Percentiles rank a stretch among this genome's conserved stretches.
Evolutionary conservation across 2,797 vertebrate genomes (phyloP).

Genomic region (Ctenopoma multispine): DNA sequence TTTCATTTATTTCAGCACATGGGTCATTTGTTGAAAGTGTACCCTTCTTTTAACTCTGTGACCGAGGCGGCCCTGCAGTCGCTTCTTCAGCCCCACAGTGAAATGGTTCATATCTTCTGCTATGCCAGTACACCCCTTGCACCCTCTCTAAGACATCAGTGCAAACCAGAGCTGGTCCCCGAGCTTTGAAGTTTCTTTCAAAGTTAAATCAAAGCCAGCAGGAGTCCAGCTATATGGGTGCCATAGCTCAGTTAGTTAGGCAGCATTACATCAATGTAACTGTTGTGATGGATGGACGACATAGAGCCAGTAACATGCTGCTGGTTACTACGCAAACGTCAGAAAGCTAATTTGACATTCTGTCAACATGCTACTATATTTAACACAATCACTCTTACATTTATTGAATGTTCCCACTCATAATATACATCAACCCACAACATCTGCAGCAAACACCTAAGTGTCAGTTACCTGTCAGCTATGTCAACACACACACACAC

Average conservation of each 20-base stretch:
- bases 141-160: slow-evolving; percentile 58
- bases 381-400: slow-evolving; percentile 23
- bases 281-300: slow-evolving; percentile 3
- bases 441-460: slow-evolving; percentile 28
- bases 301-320: neutral
- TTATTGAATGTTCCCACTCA: slow-evolving; percentile 27
- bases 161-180: slow-evolving; percentile 38
- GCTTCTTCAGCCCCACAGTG: slow-evolving; percentile 41
- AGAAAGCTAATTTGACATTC: slow-evolving; percentile 31
- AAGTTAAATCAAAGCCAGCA: slow-evolving; percentile 70
- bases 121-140: slow-evolving; percentile 21
- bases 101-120: slow-evolving; percentile 51
- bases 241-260: slow-evolving; percentile 34
- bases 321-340: neutral
- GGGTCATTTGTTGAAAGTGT: slow-evolving; percentile 64
- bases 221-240: slow-evolving; percentile 36
- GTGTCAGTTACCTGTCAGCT: slow-evolving; percentile 60
- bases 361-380: neutral
- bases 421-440: slow-evolving; percentile 1
- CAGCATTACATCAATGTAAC: slow-evolving; percentile 20
- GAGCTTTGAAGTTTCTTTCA: slow-evolving; percentile 77
- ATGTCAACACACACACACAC: slow-evolving; percentile 12
- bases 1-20: slow-evolving; percentile 47
- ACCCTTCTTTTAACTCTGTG: slow-evolving; percentile 64
- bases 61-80: slow-evolving; percentile 42